Conservation (phyloP, 2,797 vertebrate genomes). For the Gastrophryne carolinensis region DNA sequence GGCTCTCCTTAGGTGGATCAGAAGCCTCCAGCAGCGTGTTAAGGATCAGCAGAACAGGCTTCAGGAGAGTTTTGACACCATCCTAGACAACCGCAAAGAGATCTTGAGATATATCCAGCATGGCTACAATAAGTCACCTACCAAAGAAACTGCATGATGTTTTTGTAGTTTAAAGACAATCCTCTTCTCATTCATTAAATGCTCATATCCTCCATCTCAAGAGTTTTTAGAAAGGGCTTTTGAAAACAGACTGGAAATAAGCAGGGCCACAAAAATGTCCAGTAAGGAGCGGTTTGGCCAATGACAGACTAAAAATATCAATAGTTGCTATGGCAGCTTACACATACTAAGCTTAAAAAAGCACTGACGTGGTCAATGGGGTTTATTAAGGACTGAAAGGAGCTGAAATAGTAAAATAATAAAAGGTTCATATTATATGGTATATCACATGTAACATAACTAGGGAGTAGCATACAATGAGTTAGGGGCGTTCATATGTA, state of each 20-base stretch:
- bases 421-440: neutral
- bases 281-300: neutral
- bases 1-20: conserved; percentile 92
- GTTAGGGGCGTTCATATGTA: too few species aligned
- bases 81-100: conserved; percentile 92
- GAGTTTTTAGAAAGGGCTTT: neutral
- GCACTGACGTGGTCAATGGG: neutral
- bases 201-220: neutral
- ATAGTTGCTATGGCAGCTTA: neutral
- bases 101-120: conserved; percentile 84
- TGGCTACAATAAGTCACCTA: conserved; percentile 36
- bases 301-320: neutral
- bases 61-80: conserved; percentile 93
- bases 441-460: neutral
- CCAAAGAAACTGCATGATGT: conserved; percentile 30
- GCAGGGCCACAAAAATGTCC: neutral
- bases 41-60: conserved; percentile 91
- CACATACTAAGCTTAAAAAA: neutral
- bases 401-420: neutral
- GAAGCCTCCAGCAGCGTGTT: conserved; percentile 82
- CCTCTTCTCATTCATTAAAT: neutral
- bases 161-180: neutral
- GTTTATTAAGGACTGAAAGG: neutral
- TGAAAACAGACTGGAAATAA: neutral
- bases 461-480: too few species aligned